Conservation (phyloP, 2,797 vertebrate species). For the Lacerta agilis region DNA sequence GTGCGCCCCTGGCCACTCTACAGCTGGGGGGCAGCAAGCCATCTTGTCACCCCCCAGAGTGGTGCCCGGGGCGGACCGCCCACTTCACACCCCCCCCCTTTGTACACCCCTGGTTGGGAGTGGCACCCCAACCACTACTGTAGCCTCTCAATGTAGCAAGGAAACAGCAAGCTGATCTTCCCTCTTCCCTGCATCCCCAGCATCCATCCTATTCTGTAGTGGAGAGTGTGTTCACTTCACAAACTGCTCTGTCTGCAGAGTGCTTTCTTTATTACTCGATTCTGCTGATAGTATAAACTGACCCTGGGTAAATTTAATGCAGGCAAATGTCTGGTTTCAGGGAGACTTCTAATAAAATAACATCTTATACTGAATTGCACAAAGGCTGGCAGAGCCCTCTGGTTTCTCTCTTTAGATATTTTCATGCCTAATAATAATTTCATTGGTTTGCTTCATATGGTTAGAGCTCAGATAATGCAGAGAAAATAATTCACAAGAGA, state of each 20-base stretch:
- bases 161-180: neutral
- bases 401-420: neutral
- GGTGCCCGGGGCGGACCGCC: rapidly evolving
- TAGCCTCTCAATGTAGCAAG: neutral
- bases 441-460: slow-evolving; percentile 31
- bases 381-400: neutral
- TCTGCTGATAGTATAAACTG: neutral
- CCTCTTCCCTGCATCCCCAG: neutral
- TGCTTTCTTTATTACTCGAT: neutral
- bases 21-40: too few relatives aligned
- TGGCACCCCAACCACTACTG: neutral
- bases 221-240: neutral
- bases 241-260: neutral
- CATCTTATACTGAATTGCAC: neutral
- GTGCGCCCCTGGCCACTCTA: too few relatives aligned
- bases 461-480: slow-evolving; percentile 21
- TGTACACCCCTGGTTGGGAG: neutral
- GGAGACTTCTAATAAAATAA: neutral
- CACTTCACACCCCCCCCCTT: too few relatives aligned
- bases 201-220: neutral
- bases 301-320: neutral
- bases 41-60: too few relatives aligned
- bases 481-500: slow-evolving; percentile 38
- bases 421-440: slow-evolving; percentile 26
- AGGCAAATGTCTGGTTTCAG: neutral